Evolutionary conservation across 2,797 vertebrate species (phyloP).

Genomic region (Anas capensis): DNA sequence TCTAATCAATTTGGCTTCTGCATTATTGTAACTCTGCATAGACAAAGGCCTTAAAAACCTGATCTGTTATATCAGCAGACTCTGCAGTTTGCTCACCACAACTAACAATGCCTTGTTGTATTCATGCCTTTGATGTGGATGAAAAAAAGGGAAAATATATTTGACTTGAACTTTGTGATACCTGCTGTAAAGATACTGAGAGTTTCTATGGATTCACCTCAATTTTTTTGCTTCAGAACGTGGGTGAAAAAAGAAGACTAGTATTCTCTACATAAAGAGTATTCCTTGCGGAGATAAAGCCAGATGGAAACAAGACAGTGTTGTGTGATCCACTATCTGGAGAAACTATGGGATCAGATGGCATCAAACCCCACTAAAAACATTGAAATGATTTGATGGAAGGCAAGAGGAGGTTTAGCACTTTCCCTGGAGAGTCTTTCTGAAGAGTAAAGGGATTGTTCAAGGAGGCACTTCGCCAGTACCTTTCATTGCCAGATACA

Average conservation of each 20-base stretch:
- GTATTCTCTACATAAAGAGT: conserved; percentile 67
- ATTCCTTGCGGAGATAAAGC: conserved; percentile 70
- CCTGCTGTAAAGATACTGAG: conserved; percentile 79
- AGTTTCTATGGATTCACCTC: conserved; percentile 82
- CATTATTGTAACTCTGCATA: conserved; percentile 88
- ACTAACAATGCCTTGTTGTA: conserved; percentile 86
- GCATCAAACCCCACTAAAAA: conserved; percentile 37
- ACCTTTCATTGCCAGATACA: conserved; percentile 59
- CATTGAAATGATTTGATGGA: conserved; percentile 33
- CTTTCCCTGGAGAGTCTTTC: conserved; percentile 57
- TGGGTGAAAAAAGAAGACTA: conserved; percentile 71
- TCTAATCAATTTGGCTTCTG: conserved; percentile 83
- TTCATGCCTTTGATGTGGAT: conserved; percentile 87
- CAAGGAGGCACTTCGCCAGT: conserved; percentile 47
- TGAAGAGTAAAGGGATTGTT: conserved; percentile 64
- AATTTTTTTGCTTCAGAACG: conserved; percentile 76
- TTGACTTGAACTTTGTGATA: conserved; percentile 80
- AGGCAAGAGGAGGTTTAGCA: conserved; percentile 45
- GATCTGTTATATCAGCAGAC: conserved; percentile 83
- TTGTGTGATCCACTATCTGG: conserved; percentile 22
- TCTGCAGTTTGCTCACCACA: conserved; percentile 82
- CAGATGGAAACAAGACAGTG: conserved; percentile 69
- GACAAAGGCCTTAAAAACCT: conserved; percentile 94
- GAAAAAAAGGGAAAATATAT: conserved; percentile 88
- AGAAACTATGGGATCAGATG: conserved; percentile 64